A percentile compares a stretch with the other conserved stretches of the same genome.
Evolutionary conservation across 2,888 invertebrate genomes (phyloP).

Genomic region (Oligia strigilis): DNA sequence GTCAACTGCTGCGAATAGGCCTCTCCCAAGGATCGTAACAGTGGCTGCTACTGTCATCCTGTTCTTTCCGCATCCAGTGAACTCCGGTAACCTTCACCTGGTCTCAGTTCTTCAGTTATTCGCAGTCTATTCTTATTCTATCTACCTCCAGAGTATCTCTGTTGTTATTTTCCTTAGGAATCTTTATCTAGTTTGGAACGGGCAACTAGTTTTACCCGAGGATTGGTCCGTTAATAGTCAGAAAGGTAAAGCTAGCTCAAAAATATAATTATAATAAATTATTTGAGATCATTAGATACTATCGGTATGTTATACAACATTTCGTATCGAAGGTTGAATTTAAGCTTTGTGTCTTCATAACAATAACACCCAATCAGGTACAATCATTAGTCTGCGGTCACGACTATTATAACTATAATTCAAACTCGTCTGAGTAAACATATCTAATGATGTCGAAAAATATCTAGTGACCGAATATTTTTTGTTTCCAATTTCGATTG

Average conservation of each 20-base stretch:
- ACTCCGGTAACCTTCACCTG: too few species aligned
- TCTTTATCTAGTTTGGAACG: not conserved
- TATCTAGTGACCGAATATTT: conserved; percentile 19
- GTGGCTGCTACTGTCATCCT: not conserved
- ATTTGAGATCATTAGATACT: not conserved
- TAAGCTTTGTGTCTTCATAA: conserved; percentile 34
- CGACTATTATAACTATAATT: conserved; percentile 37
- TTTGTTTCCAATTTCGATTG: conserved; percentile 20
- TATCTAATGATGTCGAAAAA: conserved; percentile 45
- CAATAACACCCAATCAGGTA: conserved; percentile 51
- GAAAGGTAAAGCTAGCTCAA: not conserved
- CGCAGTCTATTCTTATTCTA: not conserved
- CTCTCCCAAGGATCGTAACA: not conserved
- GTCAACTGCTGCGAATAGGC: not conserved
- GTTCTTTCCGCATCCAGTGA: not conserved
- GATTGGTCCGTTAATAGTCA: not conserved
- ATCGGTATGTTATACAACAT: conserved; percentile 12
- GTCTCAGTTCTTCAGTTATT: not conserved
- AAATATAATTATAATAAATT: not conserved
- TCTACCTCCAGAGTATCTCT: not conserved
- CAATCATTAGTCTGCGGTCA: conserved; percentile 46
- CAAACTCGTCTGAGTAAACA: conserved; percentile 11
- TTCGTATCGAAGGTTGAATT: conserved; percentile 7
- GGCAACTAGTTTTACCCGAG: not conserved
- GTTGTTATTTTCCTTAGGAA: not conserved